Evolutionary conservation across 2,888 invertebrate species (phyloP), one percentile per base, ranked within the genome.

Genomic region (Onchidella celtica): DNA sequence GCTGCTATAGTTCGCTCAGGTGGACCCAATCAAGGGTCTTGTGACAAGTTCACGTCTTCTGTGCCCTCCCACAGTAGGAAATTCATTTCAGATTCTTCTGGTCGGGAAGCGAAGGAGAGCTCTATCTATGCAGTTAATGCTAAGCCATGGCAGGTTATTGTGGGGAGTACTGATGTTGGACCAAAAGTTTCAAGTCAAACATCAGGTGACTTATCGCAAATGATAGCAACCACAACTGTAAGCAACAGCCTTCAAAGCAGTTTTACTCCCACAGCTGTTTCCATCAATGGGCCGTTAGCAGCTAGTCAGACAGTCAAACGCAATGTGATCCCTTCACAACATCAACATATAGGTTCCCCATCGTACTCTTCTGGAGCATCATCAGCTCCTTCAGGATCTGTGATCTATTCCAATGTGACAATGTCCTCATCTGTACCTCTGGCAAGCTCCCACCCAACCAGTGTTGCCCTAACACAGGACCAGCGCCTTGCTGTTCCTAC

Each of bases 331-430:
- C 55, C 57, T 2, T 36, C 55, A 9, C 65, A 70, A n/a, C 61
- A 73, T 36, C 79, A 66, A 1, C 38, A 47, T 27, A 11, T 47
- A 21, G 29, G 6, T 63, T 9, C n/a, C 3, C 27, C 70, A n/a
- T 72, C 63, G 1, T 40, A 11, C 3, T 27, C 74, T 6, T 65
- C 74, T 3, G 38, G 38, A 24, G 61, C 21, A 40, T 21, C 27
- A 24, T 66, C 66, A 9, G 27, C 63, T 40, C 55, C 68, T 9
- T 66, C 66, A 69, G 75, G 63, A 63, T 81, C 81, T 81, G 76
- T 81, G 81, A 81, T 81, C 40, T 74, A 69, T 70, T 70, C 81
- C 24, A 70, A 32, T 47, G 69, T 63, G 57, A 38, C 68, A 57
- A n/a, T 24, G 55, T 66, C 61, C 59, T 61, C 61, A 61, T 78